Base-by-base conservation (phyloP, 1,140 invertebrate genomes). In the Caenorhabditis brenneri region DNA sequence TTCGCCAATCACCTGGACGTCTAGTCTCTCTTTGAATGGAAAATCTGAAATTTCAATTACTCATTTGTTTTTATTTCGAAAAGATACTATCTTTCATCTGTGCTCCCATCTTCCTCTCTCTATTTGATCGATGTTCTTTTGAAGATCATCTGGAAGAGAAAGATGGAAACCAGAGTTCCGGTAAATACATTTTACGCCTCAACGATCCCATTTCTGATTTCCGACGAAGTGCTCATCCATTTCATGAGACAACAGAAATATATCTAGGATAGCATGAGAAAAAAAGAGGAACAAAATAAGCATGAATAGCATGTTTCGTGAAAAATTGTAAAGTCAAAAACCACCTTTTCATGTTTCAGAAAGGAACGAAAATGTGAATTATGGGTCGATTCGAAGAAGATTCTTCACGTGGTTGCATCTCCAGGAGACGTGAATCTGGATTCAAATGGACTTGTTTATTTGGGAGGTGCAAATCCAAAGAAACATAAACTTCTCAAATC, bases 341-440 rank as follows among this genome's bases (percentile, higher is more conserved):
- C 12, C 39, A 53, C 1, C 29, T 36, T 24, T 19, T n/a, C 16
- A 42, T 53, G 5, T 80, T 84, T 42, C 78, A 84, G 83, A 65
- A 42, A 58, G 31, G 53, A 53, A 2, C 9, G 83, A n/a, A 79
- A 79, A 51, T 79, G 51, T 36, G 78, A 79, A 33, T 29, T 84
- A 22, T 53, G 36, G 42, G 48, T 85, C 9, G 84, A 85, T 42
- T 53, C 39, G 22, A 69, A 48, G 80, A 48, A 46, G 24, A 55
- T 69, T 16, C 53, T 81, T 22, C 29, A 42, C n/a, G 58, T 85
- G 12, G 65, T 85, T 6, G 31, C 84, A 10, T 74, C 84, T 39
- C 79, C 84, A n/a, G 84, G 84, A 27, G 53, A 82, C 29, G 29
- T n/a, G 27, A 42, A 81, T 53, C 29, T 85, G 19, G 58, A 85